Evolutionary conservation across 1,140 invertebrate species (phyloP), one percentile per base, ranked within the genome.

Genomic region (Drosophila lini): DNA sequence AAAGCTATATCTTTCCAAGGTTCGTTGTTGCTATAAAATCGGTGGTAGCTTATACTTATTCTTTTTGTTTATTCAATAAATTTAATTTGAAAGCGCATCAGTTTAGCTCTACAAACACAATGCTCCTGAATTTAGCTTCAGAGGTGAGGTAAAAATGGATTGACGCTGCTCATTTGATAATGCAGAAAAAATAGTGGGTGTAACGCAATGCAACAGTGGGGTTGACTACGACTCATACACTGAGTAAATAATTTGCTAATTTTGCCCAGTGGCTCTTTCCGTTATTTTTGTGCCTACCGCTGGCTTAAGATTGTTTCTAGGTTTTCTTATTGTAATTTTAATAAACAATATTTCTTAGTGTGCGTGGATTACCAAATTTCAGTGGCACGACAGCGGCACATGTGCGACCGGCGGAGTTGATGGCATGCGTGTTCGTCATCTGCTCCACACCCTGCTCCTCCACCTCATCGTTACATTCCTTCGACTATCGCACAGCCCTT

Each of bases 361-460:
- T 64, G 56, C 13, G 38, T n/a, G 57, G 19, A 42, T 64, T 64
- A 34, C 59, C 56, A 42, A 64, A 64, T 61, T 42, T 42, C 31
- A 64, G 58, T 56, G 58, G 80, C 74, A 78, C 74, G 71, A 42
- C 28, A 64, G 47, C 58, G 55, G 83, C 69, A 85, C 81, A 85
- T 85, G 78, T 85, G 70, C 60, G 44, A 59, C 81, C 11, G 25
- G 11, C 59, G 10, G 61, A 61, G 47, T 50, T 36, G 79, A 63
- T 78, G 82, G 82, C 82, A 85, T 85, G 82, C 75, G 75, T 81
- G 70, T 77, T 62, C 73, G 60, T 59, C 56, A 75, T 78, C 78
- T 75, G 58, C n/a, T 22, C 16, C 50, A 53, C 50, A n/a, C 36
- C 50, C 52, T 38, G 34, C 50, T 42, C 4, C 34, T 63, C 34